These are phyloP conservation scores for Protobothrops mucrosquamatus DNA, from an alignment of 2,113 vertebrate genomes.

Conservation along the genomic window DNA sequence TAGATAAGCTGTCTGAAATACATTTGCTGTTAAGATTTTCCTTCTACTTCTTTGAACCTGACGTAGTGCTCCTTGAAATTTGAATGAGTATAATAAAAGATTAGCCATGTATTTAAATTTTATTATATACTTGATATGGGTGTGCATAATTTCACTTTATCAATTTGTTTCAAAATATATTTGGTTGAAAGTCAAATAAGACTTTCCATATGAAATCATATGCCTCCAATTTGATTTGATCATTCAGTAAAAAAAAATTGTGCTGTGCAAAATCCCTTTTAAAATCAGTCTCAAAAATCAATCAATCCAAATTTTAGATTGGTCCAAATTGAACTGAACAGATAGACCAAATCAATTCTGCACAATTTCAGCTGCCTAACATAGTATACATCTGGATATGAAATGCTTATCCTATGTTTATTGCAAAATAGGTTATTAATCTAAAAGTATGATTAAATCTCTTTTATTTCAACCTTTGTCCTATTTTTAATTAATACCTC, in stretches of 20 bases:
- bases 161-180: neutral
- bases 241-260: neutral
- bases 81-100: neutral
- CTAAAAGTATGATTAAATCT: neutral
- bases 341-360: neutral
- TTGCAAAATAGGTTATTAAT: neutral
- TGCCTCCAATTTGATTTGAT: neutral
- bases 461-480: neutral
- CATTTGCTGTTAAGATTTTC: neutral
- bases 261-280: neutral
- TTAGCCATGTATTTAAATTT: neutral
- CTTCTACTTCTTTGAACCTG: neutral
- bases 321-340: neutral
- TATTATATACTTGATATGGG: neutral
- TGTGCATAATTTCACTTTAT: neutral
- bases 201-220: neutral
- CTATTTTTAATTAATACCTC: neutral
- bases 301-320: neutral
- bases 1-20: neutral
- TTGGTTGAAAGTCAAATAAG: neutral
- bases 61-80: neutral
- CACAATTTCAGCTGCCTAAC: neutral
- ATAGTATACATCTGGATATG: no score
- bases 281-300: neutral
- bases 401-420: neutral